Conservation (phyloP, 2,888 invertebrate genomes). For the Eupithecia exiguata region DNA sequence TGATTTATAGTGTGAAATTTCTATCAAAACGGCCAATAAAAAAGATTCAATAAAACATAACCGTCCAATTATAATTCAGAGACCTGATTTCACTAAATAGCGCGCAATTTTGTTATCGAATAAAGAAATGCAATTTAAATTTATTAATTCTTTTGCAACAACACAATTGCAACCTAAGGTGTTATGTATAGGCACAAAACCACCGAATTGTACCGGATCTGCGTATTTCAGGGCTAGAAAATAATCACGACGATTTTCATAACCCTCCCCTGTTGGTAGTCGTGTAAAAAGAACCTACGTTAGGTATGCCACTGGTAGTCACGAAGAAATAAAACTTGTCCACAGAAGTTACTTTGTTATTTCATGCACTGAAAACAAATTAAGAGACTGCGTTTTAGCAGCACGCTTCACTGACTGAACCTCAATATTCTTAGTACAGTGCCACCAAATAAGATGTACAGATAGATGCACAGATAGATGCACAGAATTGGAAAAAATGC, state of each 20-base stretch:
- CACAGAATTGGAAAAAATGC: not conserved
- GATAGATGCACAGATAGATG: not conserved
- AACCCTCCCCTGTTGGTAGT: no score
- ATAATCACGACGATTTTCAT: not conserved
- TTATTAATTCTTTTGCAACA: no score
- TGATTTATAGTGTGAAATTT: not conserved
- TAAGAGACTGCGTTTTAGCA: slow-evolving; percentile 7
- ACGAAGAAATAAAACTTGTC: not conserved
- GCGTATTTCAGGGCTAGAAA: not conserved
- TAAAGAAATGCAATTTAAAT: not conserved
- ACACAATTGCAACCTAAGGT: no score
- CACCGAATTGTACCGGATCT: not conserved
- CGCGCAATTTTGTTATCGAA: not conserved
- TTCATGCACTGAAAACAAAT: not conserved
- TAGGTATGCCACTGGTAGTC: not conserved
- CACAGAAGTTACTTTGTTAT: not conserved
- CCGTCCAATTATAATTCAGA: no score
- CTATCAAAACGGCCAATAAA: not conserved
- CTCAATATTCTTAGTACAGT: not conserved
- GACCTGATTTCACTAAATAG: not conserved
- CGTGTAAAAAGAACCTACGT: no score
- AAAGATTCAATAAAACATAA: no score
- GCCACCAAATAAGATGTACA: not conserved
- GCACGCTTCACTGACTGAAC: slow-evolving; percentile 7
- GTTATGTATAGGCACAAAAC: not conserved